Base-by-base conservation (phyloP, 2,888 invertebrate genomes). In the Leptothorax acervorum region DNA sequence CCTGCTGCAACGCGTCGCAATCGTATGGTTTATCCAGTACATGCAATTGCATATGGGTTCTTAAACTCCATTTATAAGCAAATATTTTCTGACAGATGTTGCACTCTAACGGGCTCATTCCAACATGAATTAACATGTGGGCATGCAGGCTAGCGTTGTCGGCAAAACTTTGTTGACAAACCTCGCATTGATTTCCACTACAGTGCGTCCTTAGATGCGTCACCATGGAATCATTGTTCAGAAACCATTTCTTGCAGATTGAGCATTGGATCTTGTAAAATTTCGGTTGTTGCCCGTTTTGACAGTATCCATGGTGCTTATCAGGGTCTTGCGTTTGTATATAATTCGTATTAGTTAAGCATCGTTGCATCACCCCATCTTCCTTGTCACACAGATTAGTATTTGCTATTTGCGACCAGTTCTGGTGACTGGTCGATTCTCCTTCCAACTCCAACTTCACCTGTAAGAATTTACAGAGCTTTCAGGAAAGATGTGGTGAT, bases 221-320 rank as follows among this genome's bases (percentile, higher is more conserved):
- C 53, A 94, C 93, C 94, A 94, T 94, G 15, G 94, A 94, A 78
- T 94, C 94, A 86, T 94, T 94, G 84, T 94, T 94, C 6, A 94
- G 85, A 83, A 94, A 94, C 94, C 94, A 94, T 88, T 94, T 94
- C 82, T 94, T 94, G 76, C 94, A 94, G 39, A 94, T 92, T 12
- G 93, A 90, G 70, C 94, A 94, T 86, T 94, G 94, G 66, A 94
- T 93, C 87, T 94, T 94, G 87, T 93, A 94, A 87, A 94, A 94
- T 63, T 94, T 94, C 12, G 92, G 91, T 48, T 92, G 92, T 39
- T 92, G 93, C 18, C 90, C 91, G 1, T 88, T 89, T 0, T 87
- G 83, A 73, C 82, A 89, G 63, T 88, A 89, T 12, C 85, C 86
- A 48, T 86, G 62, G 48, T 89, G 90, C 42, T 90, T 90, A 3